Conservation (phyloP, 2,797 vertebrate species). For the Rousettus madagascariensis region DNA sequence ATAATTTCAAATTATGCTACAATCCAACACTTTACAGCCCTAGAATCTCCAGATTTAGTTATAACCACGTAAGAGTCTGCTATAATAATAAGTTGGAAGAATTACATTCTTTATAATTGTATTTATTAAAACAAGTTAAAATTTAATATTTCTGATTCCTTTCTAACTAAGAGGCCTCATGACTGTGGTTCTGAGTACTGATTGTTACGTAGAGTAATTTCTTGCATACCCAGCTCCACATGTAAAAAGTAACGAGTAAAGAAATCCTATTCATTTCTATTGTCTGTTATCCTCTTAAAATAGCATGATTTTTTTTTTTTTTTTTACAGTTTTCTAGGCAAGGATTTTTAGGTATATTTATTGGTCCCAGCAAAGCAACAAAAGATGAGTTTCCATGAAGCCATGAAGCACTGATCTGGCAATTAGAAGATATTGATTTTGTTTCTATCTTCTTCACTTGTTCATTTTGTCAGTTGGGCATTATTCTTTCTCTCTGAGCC, state of each 20-base stretch:
- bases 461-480: not conserved
- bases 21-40: not conserved
- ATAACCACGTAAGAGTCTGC: not conserved
- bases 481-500: not conserved
- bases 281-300: not conserved
- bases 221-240: not conserved
- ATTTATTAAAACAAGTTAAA: slow-evolving; percentile 20
- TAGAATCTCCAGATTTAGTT: not conserved
- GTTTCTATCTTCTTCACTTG: not conserved
- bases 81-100: not conserved
- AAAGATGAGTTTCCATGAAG: not conserved
- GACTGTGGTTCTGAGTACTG: not conserved
- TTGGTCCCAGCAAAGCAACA: not conserved
- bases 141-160: slow-evolving; percentile 30
- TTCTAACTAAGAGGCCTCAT: not conserved
- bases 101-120: not conserved
- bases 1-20: not conserved
- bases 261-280: slow-evolving; percentile 16
- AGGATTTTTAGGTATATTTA: not conserved
- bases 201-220: not conserved
- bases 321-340: not conserved
- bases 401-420: not conserved
- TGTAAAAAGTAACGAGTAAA: not conserved
- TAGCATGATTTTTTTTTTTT: too few species aligned
- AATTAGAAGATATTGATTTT: not conserved